Evolutionary conservation across 2,888 invertebrate species (phyloP).

Genomic region (Cyclophora punctaria): DNA sequence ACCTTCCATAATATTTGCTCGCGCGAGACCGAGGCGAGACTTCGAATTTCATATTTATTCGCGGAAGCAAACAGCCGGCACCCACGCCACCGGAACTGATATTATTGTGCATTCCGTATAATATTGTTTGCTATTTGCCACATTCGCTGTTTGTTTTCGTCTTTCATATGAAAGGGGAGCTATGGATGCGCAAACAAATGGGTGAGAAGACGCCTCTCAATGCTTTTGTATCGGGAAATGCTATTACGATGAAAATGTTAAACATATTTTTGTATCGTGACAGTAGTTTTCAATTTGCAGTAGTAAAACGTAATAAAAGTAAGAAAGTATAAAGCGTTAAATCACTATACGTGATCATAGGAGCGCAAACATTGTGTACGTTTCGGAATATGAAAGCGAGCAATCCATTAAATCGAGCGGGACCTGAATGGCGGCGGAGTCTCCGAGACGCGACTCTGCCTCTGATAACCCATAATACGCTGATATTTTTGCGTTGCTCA

Average conservation of each 20-base stretch:
- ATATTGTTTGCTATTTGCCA: constrained; percentile 76
- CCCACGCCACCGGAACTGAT: constrained; percentile 69
- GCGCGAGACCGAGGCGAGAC: constrained; percentile 55
- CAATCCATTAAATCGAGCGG: constrained; percentile 68
- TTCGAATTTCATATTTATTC: constrained; percentile 76
- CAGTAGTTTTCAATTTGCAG: constrained; percentile 22
- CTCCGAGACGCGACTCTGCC: constrained; percentile 60
- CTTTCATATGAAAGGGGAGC: constrained; percentile 74
- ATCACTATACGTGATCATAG: constrained; percentile 62
- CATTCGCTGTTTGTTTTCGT: constrained; percentile 74
- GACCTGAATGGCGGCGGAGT: constrained; percentile 57
- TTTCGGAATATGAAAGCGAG: constrained; percentile 68
- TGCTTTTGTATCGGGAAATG: constrained; percentile 57
- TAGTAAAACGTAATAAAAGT: constrained; percentile 20
- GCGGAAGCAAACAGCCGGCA: constrained; percentile 63
- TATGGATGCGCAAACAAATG: constrained; percentile 65
- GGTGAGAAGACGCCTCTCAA: constrained; percentile 57
- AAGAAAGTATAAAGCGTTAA: constrained; percentile 47
- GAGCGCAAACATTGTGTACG: constrained; percentile 57
- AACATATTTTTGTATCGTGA: constrained; percentile 36
- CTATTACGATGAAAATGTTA: constrained; percentile 52
- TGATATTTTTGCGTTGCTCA: constrained; percentile 75
- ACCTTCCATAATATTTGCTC: constrained; percentile 70
- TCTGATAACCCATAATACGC: constrained; percentile 74
- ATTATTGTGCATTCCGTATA: constrained; percentile 76